Conservation (phyloP, 2,113 vertebrate genomes). For the Ophthalmolycus amberensis region DNA sequence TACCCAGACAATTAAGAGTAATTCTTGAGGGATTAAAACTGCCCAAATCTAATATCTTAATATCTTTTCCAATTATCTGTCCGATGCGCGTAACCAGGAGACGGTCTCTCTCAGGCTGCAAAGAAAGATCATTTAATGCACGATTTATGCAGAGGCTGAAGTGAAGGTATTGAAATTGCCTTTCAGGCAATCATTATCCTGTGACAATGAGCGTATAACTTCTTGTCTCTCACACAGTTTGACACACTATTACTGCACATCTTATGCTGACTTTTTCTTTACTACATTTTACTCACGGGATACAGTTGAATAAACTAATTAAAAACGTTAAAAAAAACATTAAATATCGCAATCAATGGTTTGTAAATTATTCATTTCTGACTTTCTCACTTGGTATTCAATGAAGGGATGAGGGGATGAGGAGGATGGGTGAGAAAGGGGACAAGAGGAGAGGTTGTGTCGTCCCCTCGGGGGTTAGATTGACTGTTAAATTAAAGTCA, state of each 20-base stretch:
- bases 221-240: conserved; percentile 19
- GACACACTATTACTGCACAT: conserved; percentile 8
- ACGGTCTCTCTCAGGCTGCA: conserved; percentile 19
- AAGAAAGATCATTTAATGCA: conserved; percentile 44
- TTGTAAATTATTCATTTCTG: background rate
- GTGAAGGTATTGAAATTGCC: conserved; percentile 56
- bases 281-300: conserved; percentile 1
- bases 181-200: conserved; percentile 50
- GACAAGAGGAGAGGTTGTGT: conserved; percentile 36
- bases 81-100: conserved; percentile 28
- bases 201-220: conserved; percentile 34
- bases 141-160: conserved; percentile 58
- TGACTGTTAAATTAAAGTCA: conserved; percentile 65
- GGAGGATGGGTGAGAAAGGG: conserved; percentile 1
- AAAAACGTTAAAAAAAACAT: background rate
- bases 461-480: conserved; percentile 39
- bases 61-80: conserved; percentile 46
- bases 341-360: background rate
- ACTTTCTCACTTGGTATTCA: conserved; percentile 51
- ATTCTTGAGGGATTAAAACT: conserved; percentile 22
- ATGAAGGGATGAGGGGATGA: background rate
- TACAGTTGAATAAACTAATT: conserved; percentile 8
- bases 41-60: conserved; percentile 29
- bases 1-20: conserved; percentile 9
- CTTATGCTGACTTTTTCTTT: background rate